Evolutionary conservation across 92 coral and sea anemone genomes (phyloP).

Genomic region (Zoanthus gigantus): DNA sequence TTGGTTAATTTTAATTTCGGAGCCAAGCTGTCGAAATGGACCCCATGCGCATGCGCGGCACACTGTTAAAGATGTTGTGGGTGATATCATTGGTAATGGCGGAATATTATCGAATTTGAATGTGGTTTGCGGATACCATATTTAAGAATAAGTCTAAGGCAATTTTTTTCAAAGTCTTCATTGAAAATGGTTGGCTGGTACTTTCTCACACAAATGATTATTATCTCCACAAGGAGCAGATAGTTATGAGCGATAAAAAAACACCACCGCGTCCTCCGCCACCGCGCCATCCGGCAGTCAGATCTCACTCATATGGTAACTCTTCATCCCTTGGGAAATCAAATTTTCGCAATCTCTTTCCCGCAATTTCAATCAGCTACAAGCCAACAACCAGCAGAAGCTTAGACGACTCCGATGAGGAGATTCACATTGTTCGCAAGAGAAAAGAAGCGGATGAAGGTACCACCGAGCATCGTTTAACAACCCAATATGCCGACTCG

Average conservation of each 20-base stretch:
- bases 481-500: conserved; percentile 63
- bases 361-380: conserved; percentile 94
- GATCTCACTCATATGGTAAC: conserved; percentile 59
- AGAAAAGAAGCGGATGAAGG: conserved; percentile 28
- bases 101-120: conserved; percentile 17
- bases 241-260: conserved; percentile 77
- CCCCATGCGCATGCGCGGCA: conserved; percentile 44
- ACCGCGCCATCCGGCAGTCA: conserved; percentile 71
- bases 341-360: conserved; percentile 67
- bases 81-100: conserved; percentile 32
- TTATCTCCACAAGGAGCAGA: conserved; percentile 36
- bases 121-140: conserved; percentile 38
- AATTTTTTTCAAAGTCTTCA: conserved; percentile 5
- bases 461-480: conserved; percentile 31
- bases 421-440: conserved; percentile 92
- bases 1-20: conserved; percentile 31
- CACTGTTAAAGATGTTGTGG: conserved; percentile 6
- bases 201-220: conserved; percentile 42
- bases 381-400: conserved; percentile 62
- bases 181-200: conserved; percentile 61
- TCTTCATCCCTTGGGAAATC: conserved; percentile 62
- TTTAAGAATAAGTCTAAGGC: conserved; percentile 19
- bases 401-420: conserved; percentile 94
- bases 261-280: conserved; percentile 97
- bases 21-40: conserved; percentile 48